Evolutionary conservation across 2,888 invertebrate genomes (phyloP).

Genomic region (Andrena haemorrhoa): DNA sequence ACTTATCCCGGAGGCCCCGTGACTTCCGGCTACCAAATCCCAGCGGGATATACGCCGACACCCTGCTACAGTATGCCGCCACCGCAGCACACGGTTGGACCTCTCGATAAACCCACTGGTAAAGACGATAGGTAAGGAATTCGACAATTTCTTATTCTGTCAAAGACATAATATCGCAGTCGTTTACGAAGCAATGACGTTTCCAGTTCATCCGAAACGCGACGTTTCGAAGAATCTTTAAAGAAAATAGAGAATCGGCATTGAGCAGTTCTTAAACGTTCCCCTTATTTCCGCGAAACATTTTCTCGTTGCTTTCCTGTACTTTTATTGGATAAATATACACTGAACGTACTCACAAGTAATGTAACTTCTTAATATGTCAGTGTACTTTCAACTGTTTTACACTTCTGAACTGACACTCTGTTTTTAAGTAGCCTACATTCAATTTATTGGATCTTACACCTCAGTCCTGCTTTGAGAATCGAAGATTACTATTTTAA

Average conservation of each 20-base stretch:
- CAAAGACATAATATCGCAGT: conserved; percentile 48
- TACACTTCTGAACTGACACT: not conserved
- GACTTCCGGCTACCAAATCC: conserved; percentile 88
- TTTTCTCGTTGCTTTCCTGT: not conserved
- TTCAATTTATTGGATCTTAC: not conserved
- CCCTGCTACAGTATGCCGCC: conserved; percentile 96
- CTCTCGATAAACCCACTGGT: conserved; percentile 87
- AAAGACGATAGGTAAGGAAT: conserved; percentile 90
- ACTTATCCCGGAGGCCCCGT: conserved; percentile 86
- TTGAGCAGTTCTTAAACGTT: not conserved
- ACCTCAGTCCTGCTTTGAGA: too few relatives aligned
- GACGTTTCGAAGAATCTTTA: not conserved
- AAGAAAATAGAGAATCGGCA: not conserved
- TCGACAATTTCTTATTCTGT: conserved; percentile 8
- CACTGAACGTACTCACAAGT: not conserved
- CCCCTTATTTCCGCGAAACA: not conserved
- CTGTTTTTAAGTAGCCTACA: not conserved
- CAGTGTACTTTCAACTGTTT: not conserved
- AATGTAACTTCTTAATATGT: not conserved
- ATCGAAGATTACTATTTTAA: too few relatives aligned
- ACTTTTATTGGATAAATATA: not conserved
- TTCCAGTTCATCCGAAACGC: conserved; percentile 51
- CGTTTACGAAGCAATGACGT: conserved; percentile 10
- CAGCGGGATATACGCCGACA: conserved; percentile 89
- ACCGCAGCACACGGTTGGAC: conserved; percentile 87